A percentile compares a stretch with the other conserved stretches of the same genome.
phyloP scores from a whole-genome alignment of 2,888 invertebrate species.

The Ellobium chinense region DNA sequence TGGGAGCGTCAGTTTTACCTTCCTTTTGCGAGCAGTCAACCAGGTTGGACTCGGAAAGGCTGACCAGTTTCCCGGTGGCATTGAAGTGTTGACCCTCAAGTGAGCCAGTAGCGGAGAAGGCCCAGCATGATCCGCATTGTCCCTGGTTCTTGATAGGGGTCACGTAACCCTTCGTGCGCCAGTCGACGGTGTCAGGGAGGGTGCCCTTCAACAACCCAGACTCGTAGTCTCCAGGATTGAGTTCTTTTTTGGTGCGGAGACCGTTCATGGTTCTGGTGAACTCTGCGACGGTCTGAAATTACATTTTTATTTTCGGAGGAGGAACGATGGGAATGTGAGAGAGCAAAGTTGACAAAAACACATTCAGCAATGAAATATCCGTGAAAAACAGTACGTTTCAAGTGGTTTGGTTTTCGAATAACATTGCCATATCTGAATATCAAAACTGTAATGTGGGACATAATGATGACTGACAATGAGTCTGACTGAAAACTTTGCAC shows the following conservation, averaged over 20 bases:
- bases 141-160: slow-evolving; percentile 77
- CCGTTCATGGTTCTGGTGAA: slow-evolving; percentile 44
- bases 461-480: too few relatives aligned
- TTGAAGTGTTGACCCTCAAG: slow-evolving; percentile 77
- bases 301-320: too few relatives aligned
- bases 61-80: slow-evolving; percentile 82
- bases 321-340: too few relatives aligned
- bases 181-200: slow-evolving; percentile 68
- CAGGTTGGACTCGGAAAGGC: slow-evolving; percentile 78
- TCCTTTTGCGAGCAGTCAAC: slow-evolving; percentile 78
- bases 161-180: slow-evolving; percentile 75
- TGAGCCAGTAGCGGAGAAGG: slow-evolving; percentile 88
- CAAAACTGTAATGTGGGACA: too few relatives aligned
- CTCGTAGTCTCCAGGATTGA: not conserved
- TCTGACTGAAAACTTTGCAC: too few relatives aligned
- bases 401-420: too few relatives aligned
- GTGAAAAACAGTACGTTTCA: too few relatives aligned
- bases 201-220: slow-evolving; percentile 35
- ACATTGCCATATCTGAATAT: too few relatives aligned
- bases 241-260: not conserved
- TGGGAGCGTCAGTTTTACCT: too few relatives aligned
- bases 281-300: slow-evolving; percentile 45
- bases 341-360: too few relatives aligned
- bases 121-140: slow-evolving; percentile 93
- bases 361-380: too few relatives aligned